Percentiles rank a stretch among this genome's conserved stretches.
These are phyloP conservation scores for Pterobdella sp. DNA, from an alignment of 2,888 invertebrate species.

Conservation along the genomic window DNA sequence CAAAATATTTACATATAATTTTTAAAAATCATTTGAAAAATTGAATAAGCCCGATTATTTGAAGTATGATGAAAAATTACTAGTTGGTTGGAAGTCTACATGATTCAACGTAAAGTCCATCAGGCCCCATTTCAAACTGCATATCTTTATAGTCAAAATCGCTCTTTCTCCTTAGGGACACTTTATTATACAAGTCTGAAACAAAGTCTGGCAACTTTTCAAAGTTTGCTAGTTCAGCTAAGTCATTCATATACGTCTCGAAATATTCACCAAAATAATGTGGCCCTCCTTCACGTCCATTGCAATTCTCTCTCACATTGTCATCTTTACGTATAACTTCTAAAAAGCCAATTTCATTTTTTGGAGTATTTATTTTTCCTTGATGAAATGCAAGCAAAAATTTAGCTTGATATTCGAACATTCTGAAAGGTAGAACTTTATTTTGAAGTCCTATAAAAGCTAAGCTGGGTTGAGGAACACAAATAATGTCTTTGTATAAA, in stretches of 20 bases:
- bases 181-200: background rate
- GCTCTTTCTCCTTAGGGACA: background rate
- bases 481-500: constrained; percentile 21
- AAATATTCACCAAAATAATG: background rate
- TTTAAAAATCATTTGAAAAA: too few species aligned
- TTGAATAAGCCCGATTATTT: too few species aligned
- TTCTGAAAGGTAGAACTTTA: background rate
- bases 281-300: too few species aligned
- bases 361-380: constrained; percentile 3
- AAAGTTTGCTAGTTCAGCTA: constrained; percentile 6
- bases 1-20: too few species aligned
- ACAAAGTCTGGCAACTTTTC: background rate
- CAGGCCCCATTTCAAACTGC: background rate
- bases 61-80: too few species aligned
- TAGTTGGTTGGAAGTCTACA: too few species aligned
- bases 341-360: background rate
- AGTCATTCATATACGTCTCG: background rate
- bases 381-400: constrained; percentile 8
- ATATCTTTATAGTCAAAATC: background rate
- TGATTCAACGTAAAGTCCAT: constrained; percentile 13
- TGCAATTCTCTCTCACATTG: background rate
- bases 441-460: constrained; percentile 15
- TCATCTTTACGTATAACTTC: background rate
- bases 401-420: constrained; percentile 17
- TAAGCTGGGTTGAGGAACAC: background rate